Percentiles rank a stretch among this genome's conserved stretches.
These are phyloP conservation scores for Ctenodactylus gundi DNA, from an alignment of 2,113 vertebrate genomes.

Conservation along the genomic window DNA sequence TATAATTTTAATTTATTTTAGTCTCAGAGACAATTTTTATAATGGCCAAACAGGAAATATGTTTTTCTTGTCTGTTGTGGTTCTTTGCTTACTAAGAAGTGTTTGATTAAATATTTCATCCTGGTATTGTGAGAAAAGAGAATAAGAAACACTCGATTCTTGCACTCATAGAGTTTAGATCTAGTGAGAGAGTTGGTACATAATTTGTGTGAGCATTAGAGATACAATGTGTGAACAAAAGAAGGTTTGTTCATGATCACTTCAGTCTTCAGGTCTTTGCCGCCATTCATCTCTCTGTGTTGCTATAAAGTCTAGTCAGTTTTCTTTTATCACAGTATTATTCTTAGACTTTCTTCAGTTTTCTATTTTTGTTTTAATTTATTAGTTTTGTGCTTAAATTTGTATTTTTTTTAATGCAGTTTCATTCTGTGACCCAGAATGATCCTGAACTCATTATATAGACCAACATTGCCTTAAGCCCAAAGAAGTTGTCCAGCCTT, in stretches of 20 bases:
- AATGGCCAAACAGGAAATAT: background rate
- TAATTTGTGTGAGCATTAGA: background rate
- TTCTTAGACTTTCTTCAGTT: conserved; percentile 7
- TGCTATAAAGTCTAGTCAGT: background rate
- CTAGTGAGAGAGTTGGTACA: background rate
- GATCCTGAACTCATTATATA: no score
- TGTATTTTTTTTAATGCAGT: background rate
- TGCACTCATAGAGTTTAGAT: background rate
- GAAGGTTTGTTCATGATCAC: conserved; percentile 1
- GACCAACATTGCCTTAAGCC: no score
- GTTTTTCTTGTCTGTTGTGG: background rate
- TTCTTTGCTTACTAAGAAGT: background rate
- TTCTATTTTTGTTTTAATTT: background rate
- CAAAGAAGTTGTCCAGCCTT: no score
- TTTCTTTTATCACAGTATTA: background rate
- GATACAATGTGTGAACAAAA: background rate
- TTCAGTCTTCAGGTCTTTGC: conserved; percentile 8
- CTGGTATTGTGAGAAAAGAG: background rate
- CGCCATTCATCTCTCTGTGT: background rate
- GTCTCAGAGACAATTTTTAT: background rate
- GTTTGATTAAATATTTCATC: conserved; percentile 9
- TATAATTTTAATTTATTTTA: conserved; percentile 20
- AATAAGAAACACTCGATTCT: background rate
- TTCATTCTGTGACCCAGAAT: background rate
- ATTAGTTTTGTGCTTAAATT: background rate